Evolutionary conservation across 1,140 invertebrate genomes (phyloP).

Genomic region (Tetramorium simillimum): DNA sequence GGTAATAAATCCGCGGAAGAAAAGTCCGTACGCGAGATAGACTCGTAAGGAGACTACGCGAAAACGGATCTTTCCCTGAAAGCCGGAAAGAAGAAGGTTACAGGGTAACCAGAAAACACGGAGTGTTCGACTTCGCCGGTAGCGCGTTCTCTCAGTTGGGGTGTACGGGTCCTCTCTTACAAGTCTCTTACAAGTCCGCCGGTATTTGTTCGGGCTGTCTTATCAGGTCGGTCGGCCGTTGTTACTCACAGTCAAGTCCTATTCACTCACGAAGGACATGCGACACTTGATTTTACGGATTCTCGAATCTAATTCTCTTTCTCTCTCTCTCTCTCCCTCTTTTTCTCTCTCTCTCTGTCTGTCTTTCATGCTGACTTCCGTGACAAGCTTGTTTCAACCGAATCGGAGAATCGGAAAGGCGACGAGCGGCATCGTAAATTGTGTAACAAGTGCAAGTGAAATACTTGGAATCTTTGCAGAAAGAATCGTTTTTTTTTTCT

Average conservation of each 20-base stretch:
- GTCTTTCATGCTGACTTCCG: not conserved
- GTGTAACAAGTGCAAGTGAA: not conserved
- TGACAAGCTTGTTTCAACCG: constrained; percentile 18
- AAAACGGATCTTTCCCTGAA: not conserved
- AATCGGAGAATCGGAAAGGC: not conserved
- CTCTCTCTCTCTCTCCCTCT: not conserved
- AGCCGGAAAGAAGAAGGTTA: not conserved
- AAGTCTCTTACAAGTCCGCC: not conserved
- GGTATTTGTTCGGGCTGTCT: not conserved
- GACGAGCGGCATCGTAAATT: not conserved
- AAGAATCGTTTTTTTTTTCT: not conserved
- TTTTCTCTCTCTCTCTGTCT: too few relatives aligned
- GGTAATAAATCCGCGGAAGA: constrained; percentile 24
- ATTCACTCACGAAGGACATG: not conserved
- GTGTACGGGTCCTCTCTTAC: constrained; percentile 1
- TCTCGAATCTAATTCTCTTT: constrained; percentile 1
- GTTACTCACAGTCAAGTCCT: not conserved
- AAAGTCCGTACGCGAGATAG: constrained; percentile 11
- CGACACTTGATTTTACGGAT: constrained; percentile 36
- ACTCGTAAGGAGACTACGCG: not conserved
- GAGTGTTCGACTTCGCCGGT: constrained; percentile 1
- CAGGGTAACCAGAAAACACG: not conserved
- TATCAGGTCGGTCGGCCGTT: not conserved
- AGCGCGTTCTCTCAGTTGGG: not conserved
- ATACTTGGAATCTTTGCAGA: not conserved